These are phyloP conservation scores for cattle (Bos taurus) DNA, from an alignment of 2,113 vertebrate species.

Conservation along the genomic window DNA sequence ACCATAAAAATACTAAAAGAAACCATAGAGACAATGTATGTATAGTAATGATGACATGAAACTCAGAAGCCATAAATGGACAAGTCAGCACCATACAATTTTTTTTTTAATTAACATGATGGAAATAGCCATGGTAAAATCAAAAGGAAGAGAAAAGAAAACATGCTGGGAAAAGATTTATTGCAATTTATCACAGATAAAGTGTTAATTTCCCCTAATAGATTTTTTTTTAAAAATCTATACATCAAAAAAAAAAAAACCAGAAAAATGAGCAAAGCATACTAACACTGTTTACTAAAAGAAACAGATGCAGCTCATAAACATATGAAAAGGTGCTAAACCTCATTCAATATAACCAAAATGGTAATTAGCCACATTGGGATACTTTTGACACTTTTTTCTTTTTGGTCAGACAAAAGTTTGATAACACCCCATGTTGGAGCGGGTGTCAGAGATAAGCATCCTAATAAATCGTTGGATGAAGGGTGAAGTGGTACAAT, in stretches of 20 bases:
- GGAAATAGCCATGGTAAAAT: neutral
- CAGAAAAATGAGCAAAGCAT: neutral
- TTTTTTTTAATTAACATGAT: neutral
- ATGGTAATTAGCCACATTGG: neutral
- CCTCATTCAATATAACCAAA: neutral
- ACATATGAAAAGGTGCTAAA: neutral
- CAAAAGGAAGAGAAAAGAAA: neutral
- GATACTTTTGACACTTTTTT: neutral
- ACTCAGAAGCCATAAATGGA: neutral
- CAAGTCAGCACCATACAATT: neutral
- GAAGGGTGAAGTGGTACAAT: neutral
- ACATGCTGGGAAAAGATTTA: neutral
- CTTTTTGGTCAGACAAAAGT: neutral
- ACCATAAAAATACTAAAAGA: neutral
- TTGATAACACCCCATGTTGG: neutral
- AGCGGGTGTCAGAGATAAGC: neutral
- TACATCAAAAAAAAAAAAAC: neutral
- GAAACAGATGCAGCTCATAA: neutral
- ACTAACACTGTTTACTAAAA: neutral
- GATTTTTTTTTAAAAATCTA: neutral
- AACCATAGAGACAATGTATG: neutral
- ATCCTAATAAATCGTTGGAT: neutral
- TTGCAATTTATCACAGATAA: neutral
- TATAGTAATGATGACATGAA: neutral
- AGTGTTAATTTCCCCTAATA: neutral